Evolutionary conservation across 2,797 vertebrate genomes (phyloP), one percentile per base, ranked within the genome.

Genomic region (Poliocrania exsul): DNA sequence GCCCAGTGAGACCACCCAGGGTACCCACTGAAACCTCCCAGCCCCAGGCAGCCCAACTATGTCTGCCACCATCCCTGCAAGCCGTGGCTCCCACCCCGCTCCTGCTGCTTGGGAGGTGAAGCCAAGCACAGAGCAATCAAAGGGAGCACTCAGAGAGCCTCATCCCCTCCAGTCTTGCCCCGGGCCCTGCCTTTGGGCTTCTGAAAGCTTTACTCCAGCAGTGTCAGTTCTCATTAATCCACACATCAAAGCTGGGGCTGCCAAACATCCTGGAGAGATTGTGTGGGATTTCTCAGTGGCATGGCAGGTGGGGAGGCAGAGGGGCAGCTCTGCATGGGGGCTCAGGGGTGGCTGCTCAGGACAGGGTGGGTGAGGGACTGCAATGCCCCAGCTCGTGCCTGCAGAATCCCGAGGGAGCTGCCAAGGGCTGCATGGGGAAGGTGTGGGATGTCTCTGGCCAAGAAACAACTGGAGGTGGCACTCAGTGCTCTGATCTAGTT

Each of bases 161-260:
- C 6, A 5, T 81, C 84, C 91, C 93, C 73, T 78, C 83, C 81
- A 46, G 93, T 0, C 86, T 79, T 6, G 89, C 93, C 87, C 91
- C 38, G 1, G 91, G 91, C 91, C 81, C 62, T 94, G 91, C 79
- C 87, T 87, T 93, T 62, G 78, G 85, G 93, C 81, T 91, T 87
- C 84, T 91, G 85, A 89, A 28, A 81, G 71, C 64, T 85, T 54
- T 2, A 35, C 82, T 82, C 82, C 51, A 21, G 67, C 4, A 2
- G 6, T 19, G 66, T 50, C 83, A 2, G 70, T 44, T 92, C 88
- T 75, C 50, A 2, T 93, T 92, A 79, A 92, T 69, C 75, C 60
- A 0, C 80, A 13, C 77, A 72, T 93, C 94, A 93, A 69, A 95
- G 94, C 31, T 1, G 4, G 57, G 56, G 87, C 94, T 80, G 89